Evolutionary conservation across 2,113 vertebrate species (phyloP).

Genomic region (Tachysurus fulvidraco): DNA sequence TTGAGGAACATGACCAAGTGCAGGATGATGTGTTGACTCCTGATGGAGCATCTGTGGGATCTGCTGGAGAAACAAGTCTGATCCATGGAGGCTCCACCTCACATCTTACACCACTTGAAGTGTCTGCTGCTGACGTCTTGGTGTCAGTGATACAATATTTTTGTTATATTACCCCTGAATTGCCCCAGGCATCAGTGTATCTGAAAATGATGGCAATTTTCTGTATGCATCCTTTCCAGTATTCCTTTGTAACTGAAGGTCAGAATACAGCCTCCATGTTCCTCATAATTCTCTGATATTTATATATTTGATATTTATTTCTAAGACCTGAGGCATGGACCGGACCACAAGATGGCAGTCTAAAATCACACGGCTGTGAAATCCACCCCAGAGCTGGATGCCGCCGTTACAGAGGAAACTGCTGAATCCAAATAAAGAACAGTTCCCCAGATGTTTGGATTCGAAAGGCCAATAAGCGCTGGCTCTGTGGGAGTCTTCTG

Average conservation of each 20-base stretch:
- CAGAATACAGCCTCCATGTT: background rate
- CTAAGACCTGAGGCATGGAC: background rate
- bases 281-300: too few species aligned
- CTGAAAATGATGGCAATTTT: background rate
- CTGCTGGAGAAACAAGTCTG: too few species aligned
- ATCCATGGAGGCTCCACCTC: too few species aligned
- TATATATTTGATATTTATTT: background rate
- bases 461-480: conserved; percentile 48
- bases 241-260: background rate
- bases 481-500: conserved; percentile 46
- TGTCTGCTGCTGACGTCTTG: too few species aligned
- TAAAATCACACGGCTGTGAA: conserved; percentile 15
- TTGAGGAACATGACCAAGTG: too few species aligned
- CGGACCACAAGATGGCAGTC: conserved; percentile 52
- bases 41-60: too few species aligned
- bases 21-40: too few species aligned
- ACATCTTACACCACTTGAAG: too few species aligned
- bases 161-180: background rate
- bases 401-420: conserved; percentile 31
- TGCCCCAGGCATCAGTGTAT: background rate
- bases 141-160: background rate
- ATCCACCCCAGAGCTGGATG: background rate
- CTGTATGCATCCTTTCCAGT: background rate
- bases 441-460: conserved; percentile 48
- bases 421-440: conserved; percentile 39